Percentiles rank a stretch among this genome's conserved stretches.
Evolutionary conservation across 2,888 invertebrate species (phyloP).

Genomic region (Polydrusus cervinus): DNA sequence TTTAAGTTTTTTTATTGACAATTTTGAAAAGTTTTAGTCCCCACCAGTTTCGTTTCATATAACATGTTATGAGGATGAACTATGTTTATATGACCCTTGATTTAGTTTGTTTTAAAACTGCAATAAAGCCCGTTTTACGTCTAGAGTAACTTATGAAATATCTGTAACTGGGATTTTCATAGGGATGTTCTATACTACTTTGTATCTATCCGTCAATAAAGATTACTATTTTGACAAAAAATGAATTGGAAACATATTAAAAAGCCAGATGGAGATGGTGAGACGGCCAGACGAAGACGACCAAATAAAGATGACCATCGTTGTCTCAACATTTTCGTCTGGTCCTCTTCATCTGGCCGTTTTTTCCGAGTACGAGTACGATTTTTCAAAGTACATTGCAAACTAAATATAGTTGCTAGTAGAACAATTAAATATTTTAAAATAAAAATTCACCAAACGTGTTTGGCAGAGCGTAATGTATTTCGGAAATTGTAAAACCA

Average conservation of each 20-base stretch:
- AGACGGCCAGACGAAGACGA: no score
- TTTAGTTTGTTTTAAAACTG: conserved; percentile 23
- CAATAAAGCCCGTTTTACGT: conserved; percentile 23
- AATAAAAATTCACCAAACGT: conserved; percentile 33
- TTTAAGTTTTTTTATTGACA: conserved; percentile 8
- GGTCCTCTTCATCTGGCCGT: no score
- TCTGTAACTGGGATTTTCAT: conserved; percentile 7
- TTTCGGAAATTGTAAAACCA: conserved; percentile 37
- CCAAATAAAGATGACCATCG: no score
- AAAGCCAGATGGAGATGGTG: no score
- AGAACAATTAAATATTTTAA: neutral
- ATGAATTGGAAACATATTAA: neutral
- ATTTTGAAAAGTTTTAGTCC: conserved; percentile 10
- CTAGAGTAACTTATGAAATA: conserved; percentile 19
- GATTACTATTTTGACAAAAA: neutral
- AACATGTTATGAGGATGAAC: conserved; percentile 11
- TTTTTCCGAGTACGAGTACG: no score
- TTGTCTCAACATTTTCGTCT: no score
- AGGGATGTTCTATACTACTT: neutral
- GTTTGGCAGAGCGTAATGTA: conserved; percentile 25
- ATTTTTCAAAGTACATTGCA: no score
- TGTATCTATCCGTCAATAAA: neutral
- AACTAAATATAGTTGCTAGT: no score
- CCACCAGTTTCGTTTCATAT: conserved; percentile 13
- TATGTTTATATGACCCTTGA: conserved; percentile 17